Evolutionary conservation across 2,888 invertebrate genomes (phyloP).

Genomic region (Cataglyphis altisquamis): DNA sequence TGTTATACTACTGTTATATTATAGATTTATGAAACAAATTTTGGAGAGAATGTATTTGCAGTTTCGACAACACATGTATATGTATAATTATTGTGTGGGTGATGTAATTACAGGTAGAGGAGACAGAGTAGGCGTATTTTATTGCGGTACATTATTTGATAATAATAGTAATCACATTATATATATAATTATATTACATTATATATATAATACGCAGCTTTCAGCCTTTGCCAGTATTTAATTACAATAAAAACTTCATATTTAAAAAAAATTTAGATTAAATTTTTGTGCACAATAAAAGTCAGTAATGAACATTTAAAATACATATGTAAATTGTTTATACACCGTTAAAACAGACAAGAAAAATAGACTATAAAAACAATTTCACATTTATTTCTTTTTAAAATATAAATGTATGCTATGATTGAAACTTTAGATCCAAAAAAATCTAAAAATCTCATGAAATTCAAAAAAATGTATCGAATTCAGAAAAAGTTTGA

Average conservation of each 20-base stretch:
- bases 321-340: neutral
- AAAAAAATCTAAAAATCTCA: neutral
- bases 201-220: neutral
- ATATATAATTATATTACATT: neutral
- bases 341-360: neutral
- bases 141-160: neutral
- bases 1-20: neutral
- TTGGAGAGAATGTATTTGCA: neutral
- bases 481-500: neutral
- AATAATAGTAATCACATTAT: neutral
- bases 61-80: neutral
- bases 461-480: neutral
- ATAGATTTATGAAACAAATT: neutral
- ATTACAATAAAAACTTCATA: neutral
- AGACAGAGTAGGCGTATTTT: neutral
- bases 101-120: slow-evolving; percentile 1
- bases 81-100: neutral
- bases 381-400: neutral
- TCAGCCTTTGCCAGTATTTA: neutral
- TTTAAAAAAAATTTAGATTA: neutral
- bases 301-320: neutral
- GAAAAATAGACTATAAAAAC: neutral
- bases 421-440: neutral
- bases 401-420: neutral
- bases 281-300: neutral